A percentile compares a stretch with the other conserved stretches of the same genome.
Evolutionary conservation across 2,113 vertebrate species (phyloP).

Genomic region (Stegostoma tigrinum): DNA sequence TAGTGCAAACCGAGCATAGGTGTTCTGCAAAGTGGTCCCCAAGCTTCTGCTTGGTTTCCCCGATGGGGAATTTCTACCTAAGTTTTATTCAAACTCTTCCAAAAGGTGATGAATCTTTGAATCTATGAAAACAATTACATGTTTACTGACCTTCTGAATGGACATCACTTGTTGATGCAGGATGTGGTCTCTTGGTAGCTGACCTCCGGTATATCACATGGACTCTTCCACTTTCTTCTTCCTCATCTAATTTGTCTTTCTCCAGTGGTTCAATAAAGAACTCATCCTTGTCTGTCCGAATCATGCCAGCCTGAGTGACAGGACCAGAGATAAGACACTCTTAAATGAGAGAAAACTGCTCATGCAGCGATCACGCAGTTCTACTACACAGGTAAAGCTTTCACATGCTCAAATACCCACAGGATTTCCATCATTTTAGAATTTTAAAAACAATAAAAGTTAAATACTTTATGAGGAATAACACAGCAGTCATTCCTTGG

Average conservation of each 20-base stretch:
- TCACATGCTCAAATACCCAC: background rate
- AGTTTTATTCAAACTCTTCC: background rate
- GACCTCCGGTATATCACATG: constrained; percentile 87
- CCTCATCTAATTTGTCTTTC: constrained; percentile 54
- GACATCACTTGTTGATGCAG: constrained; percentile 46
- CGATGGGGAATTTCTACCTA: background rate
- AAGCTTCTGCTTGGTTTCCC: too few species aligned
- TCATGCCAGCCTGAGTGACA: constrained; percentile 83
- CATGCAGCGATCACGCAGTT: background rate
- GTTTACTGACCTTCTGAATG: constrained; percentile 74
- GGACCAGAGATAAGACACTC: constrained; percentile 44
- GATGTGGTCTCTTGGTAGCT: constrained; percentile 59
- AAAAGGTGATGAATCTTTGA: background rate
- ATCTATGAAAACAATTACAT: background rate
- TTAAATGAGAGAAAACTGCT: background rate
- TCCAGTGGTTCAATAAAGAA: constrained; percentile 95
- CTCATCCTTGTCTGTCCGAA: constrained; percentile 86
- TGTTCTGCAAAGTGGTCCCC: too few species aligned
- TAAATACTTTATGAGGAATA: constrained; percentile 22
- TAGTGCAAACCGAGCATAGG: too few species aligned
- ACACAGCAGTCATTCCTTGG: background rate
- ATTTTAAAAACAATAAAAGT: background rate
- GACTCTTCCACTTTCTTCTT: constrained; percentile 67
- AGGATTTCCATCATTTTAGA: background rate
- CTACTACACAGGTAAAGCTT: background rate